These are phyloP conservation scores for Frankliniella fusca DNA, from an alignment of 2,888 invertebrate genomes.

Conservation along the genomic window DNA sequence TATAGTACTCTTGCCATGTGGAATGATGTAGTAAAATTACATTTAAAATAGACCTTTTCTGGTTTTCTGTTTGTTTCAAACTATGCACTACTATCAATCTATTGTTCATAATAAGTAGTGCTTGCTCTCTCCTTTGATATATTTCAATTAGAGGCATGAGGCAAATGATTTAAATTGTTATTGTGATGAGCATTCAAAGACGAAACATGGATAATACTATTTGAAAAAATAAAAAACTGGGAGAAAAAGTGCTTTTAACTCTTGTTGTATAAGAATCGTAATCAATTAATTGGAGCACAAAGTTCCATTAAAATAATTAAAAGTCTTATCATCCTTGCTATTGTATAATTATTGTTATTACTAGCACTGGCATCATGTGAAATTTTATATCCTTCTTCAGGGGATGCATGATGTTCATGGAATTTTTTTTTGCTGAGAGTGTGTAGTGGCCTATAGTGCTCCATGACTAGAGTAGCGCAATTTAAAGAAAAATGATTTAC, in stretches of 20 bases:
- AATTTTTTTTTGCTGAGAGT: not conserved
- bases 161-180: not conserved
- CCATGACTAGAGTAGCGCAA: conserved; percentile 24
- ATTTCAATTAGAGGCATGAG: not conserved
- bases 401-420: not conserved
- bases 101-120: conserved; percentile 13
- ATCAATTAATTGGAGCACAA: conserved; percentile 4
- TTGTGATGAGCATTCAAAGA: conserved; percentile 3
- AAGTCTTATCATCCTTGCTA: conserved; percentile 13
- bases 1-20: conserved; percentile 20
- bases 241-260: conserved; percentile 1
- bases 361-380: conserved; percentile 9
- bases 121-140: conserved; percentile 13
- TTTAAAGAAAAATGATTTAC: not conserved
- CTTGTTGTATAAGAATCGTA: not conserved
- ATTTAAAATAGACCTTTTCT: conserved; percentile 5
- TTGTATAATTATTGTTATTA: conserved; percentile 24
- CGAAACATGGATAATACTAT: not conserved
- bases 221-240: not conserved
- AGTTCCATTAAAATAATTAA: conserved; percentile 13
- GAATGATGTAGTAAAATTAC: conserved; percentile 13
- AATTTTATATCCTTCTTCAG: not conserved
- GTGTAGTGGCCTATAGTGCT: conserved; percentile 5
- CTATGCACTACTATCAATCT: conserved; percentile 8
- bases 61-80: conserved; percentile 10